These are phyloP conservation scores for Contarinia nasturtii DNA, from an alignment of 1,140 invertebrate species.

Conservation along the genomic window DNA sequence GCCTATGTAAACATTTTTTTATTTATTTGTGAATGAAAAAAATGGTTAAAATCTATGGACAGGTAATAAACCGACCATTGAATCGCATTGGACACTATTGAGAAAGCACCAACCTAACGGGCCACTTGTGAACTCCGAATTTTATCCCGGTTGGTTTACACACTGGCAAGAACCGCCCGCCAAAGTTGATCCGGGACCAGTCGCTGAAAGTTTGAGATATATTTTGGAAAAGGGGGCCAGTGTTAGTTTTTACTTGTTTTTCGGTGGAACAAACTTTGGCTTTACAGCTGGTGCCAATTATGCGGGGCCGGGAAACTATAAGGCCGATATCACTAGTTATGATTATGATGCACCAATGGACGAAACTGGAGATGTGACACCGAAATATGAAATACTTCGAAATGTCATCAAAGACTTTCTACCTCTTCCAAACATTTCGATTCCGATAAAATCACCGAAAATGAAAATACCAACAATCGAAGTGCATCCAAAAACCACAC, in stretches of 20 bases:
- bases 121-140: constrained; percentile 61
- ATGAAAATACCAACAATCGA: background rate
- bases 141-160: constrained; percentile 55
- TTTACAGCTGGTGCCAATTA: constrained; percentile 36
- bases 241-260: constrained; percentile 54
- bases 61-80: background rate
- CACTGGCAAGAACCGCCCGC: constrained; percentile 45
- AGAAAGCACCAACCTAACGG: constrained; percentile 19
- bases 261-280: constrained; percentile 45
- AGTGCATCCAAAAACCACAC: background rate
- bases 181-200: constrained; percentile 18
- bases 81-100: background rate
- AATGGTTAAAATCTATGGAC: too few species aligned
- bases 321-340: constrained; percentile 52
- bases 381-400: constrained; percentile 23
- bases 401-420: constrained; percentile 33
- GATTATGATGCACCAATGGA: constrained; percentile 57
- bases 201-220: constrained; percentile 31
- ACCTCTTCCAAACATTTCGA: background rate
- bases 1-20: background rate
- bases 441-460: constrained; percentile 1
- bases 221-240: constrained; percentile 41
- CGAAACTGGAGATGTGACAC: constrained; percentile 52
- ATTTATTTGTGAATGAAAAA: too few species aligned
- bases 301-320: constrained; percentile 18